These are phyloP conservation scores for Acleris cristana DNA, from an alignment of 2,888 invertebrate genomes.

Conservation along the genomic window DNA sequence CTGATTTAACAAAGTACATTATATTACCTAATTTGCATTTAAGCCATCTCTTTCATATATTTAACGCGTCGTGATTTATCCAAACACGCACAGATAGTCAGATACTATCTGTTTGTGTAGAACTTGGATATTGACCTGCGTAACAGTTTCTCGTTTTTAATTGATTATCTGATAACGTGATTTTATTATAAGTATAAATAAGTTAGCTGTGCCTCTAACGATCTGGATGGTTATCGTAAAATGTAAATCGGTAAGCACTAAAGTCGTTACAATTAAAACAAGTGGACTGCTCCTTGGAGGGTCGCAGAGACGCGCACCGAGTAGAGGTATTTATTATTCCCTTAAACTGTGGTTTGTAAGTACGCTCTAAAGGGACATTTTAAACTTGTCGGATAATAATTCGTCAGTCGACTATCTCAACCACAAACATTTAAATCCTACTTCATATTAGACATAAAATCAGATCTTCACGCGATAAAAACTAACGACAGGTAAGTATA, in stretches of 20 bases:
- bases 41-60: constrained; percentile 46
- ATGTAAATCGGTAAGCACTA: constrained; percentile 10
- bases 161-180: constrained; percentile 48
- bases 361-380: too few species aligned
- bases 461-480: too few species aligned
- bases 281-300: neutral
- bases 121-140: constrained; percentile 28
- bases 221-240: constrained; percentile 15
- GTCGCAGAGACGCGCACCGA: too few species aligned
- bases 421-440: too few species aligned
- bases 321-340: too few species aligned
- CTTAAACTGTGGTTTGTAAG: too few species aligned
- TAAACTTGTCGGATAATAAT: too few species aligned
- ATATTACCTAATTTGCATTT: constrained; percentile 53
- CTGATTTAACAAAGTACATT: constrained; percentile 57
- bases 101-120: constrained; percentile 58
- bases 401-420: too few species aligned
- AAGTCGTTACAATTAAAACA: constrained; percentile 1
- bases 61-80: constrained; percentile 54
- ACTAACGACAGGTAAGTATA: too few species aligned
- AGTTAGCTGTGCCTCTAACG: constrained; percentile 45
- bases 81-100: constrained; percentile 53
- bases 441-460: too few species aligned
- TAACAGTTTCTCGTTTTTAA: constrained; percentile 33
- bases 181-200: constrained; percentile 48